phyloP scores from a whole-genome alignment of 2,113 vertebrate genomes.

The Beaufortia kweichowensis region DNA sequence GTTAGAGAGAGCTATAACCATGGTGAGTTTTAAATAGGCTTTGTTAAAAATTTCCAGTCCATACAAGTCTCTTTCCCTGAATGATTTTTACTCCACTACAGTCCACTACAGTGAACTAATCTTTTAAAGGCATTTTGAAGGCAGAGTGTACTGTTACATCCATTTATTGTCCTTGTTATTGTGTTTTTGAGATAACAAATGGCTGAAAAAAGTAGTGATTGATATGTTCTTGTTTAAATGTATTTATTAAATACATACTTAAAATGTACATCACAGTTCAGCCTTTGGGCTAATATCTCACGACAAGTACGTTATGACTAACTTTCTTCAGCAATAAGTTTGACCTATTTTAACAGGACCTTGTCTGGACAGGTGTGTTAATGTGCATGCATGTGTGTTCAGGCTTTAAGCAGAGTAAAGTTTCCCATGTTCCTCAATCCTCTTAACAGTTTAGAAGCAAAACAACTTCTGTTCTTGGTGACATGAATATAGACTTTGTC shows the following conservation, averaged over 20 bases:
- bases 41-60: slow-evolving; percentile 41
- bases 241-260: slow-evolving; percentile 1
- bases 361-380: slow-evolving; percentile 17
- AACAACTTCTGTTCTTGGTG: slow-evolving; percentile 54
- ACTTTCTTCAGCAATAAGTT: slow-evolving; percentile 13
- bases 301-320: neutral
- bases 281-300: neutral
- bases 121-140: neutral
- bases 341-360: slow-evolving; percentile 14
- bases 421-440: slow-evolving; percentile 66
- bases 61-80: slow-evolving; percentile 4
- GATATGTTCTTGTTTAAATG: neutral
- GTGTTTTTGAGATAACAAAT: neutral
- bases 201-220: neutral
- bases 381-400: neutral
- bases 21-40: slow-evolving; percentile 33
- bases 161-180: too few relatives aligned
- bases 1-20: slow-evolving; percentile 33
- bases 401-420: slow-evolving; percentile 36
- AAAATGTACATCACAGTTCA: slow-evolving; percentile 22
- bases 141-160: neutral
- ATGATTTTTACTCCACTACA: slow-evolving; percentile 1
- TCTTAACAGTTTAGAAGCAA: slow-evolving; percentile 66
- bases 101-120: neutral
- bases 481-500: slow-evolving; percentile 51